phyloP scores from a whole-genome alignment of 2,888 invertebrate genomes.

The Tetanocera ferruginea region DNA sequence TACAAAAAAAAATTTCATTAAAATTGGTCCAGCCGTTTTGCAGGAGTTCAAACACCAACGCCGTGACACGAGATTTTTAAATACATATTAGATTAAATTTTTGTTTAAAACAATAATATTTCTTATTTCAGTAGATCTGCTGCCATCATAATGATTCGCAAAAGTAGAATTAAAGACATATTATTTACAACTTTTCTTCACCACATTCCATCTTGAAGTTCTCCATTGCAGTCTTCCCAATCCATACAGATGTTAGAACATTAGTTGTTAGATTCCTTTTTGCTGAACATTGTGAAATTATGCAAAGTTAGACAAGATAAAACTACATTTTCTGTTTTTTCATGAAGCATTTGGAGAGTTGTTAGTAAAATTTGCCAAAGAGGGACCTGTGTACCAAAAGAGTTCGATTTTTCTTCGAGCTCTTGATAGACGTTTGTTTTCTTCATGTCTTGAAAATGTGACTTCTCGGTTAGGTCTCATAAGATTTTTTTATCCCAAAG shows the following conservation, averaged over 20 bases:
- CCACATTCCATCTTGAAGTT: neutral
- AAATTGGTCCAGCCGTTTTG: too few species aligned
- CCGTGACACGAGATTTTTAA: too few species aligned
- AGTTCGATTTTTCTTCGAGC: conserved; percentile 34
- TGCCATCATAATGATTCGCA: neutral
- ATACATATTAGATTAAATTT: neutral
- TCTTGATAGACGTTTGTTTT: conserved; percentile 35
- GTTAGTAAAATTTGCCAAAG: conserved; percentile 43
- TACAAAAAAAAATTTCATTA: too few species aligned
- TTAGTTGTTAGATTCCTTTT: neutral
- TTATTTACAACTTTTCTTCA: neutral
- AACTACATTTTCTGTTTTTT: conserved; percentile 41
- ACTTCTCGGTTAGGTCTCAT: conserved; percentile 35
- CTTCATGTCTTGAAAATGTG: neutral
- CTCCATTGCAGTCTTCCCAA: neutral
- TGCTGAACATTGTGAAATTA: conserved; percentile 40
- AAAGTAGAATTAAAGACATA: neutral
- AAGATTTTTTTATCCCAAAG: conserved; percentile 22
- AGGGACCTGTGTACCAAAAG: conserved; percentile 44
- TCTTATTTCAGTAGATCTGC: neutral
- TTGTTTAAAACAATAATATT: neutral
- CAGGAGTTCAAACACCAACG: too few species aligned
- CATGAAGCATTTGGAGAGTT: conserved; percentile 38
- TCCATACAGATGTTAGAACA: neutral
- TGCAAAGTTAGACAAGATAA: conserved; percentile 43